phyloP scores from a whole-genome alignment of 2,113 vertebrate species.

The Hemicordylus capensis region DNA sequence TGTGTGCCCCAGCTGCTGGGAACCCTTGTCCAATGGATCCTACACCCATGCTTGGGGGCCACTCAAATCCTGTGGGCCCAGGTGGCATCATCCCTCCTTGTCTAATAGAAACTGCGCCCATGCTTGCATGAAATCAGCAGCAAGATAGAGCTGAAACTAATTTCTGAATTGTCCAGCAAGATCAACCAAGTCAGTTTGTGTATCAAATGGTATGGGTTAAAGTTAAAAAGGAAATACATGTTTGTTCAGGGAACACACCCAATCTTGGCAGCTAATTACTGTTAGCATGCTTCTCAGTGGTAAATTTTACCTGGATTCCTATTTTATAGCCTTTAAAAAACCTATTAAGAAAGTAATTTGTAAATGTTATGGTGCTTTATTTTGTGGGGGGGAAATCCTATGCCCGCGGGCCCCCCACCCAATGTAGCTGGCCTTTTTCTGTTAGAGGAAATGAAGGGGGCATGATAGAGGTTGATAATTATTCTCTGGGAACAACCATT shows the following conservation, averaged over 20 bases:
- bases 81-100: too few relatives aligned
- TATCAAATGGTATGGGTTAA: background rate
- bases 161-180: background rate
- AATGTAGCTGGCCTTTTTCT: background rate
- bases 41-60: too few relatives aligned
- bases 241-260: constrained; percentile 57
- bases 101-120: too few relatives aligned
- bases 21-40: too few relatives aligned
- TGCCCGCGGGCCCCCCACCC: too few relatives aligned
- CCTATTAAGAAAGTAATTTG: background rate
- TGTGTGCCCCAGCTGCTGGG: too few relatives aligned
- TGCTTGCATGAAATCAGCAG: background rate
- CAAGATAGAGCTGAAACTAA: background rate
- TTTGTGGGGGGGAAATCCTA: too few relatives aligned
- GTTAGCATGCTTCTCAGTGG: background rate
- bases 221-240: constrained; percentile 61
- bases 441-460: background rate
- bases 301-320: constrained; percentile 14
- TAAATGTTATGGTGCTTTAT: too few relatives aligned
- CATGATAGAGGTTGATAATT: background rate
- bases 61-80: too few relatives aligned
- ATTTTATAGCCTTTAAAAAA: background rate
- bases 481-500: too few relatives aligned
- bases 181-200: background rate
- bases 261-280: constrained; percentile 45